phyloP scores from a whole-genome alignment of 2,888 invertebrate genomes.

The Athalia cordata region DNA sequence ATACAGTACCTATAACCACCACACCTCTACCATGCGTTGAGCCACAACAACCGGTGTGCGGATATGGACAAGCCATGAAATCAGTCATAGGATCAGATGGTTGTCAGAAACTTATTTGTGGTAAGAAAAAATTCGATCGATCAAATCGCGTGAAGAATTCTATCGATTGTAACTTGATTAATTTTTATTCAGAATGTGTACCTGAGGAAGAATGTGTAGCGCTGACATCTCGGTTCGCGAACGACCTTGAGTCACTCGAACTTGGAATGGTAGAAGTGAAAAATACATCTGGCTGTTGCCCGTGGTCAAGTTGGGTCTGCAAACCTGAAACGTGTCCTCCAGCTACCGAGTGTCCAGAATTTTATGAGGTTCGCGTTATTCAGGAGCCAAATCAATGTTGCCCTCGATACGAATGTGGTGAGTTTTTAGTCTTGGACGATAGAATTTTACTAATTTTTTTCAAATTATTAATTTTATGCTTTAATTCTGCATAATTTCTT shows the following conservation, averaged over 20 bases:
- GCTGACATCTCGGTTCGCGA: constrained; percentile 69
- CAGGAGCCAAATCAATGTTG: constrained; percentile 78
- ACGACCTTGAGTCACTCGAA: constrained; percentile 72
- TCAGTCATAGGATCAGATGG: constrained; percentile 79
- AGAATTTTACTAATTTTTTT: constrained; percentile 47
- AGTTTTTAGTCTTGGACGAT: constrained; percentile 51
- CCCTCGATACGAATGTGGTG: constrained; percentile 80
- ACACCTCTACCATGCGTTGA: constrained; percentile 77
- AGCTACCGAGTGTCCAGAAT: constrained; percentile 78
- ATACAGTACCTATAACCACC: constrained; percentile 74
- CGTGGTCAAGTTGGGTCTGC: constrained; percentile 78
- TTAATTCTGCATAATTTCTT: constrained; percentile 47
- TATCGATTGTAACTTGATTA: constrained; percentile 36
- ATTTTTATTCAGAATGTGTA: constrained; percentile 79
- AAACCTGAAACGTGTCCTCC: constrained; percentile 79
- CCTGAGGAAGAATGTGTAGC: constrained; percentile 82
- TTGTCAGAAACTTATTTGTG: constrained; percentile 85
- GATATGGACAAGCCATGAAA: constrained; percentile 83
- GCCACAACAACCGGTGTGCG: constrained; percentile 82
- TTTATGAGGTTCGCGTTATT: constrained; percentile 74
- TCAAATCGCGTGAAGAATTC: neutral
- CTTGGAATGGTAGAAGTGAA: constrained; percentile 79
- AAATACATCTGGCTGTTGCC: constrained; percentile 84
- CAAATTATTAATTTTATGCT: constrained; percentile 48
- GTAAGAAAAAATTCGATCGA: constrained; percentile 72